Percentiles rank a stretch among this genome's conserved stretches.
phyloP scores from a whole-genome alignment of 2,797 vertebrate species.

The Spheniscus humboldti region DNA sequence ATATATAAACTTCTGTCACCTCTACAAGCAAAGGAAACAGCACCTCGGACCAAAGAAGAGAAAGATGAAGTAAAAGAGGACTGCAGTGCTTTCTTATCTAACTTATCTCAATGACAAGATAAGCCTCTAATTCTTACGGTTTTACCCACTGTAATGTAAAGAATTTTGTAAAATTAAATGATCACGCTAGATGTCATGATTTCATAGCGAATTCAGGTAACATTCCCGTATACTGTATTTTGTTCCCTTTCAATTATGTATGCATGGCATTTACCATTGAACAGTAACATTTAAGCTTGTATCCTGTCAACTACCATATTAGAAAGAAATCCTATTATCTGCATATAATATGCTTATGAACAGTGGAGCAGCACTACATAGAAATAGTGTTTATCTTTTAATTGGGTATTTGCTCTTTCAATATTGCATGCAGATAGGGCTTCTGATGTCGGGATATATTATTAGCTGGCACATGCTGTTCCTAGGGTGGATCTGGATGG shows the following conservation, averaged over 20 bases:
- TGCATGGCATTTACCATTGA: slow-evolving; percentile 40
- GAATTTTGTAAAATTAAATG: slow-evolving; percentile 62
- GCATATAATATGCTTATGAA: slow-evolving; percentile 48
- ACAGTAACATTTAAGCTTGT: neutral
- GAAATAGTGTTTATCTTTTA: slow-evolving; percentile 45
- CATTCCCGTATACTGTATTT: slow-evolving; percentile 47
- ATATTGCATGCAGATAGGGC: slow-evolving; percentile 60
- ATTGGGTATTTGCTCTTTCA: slow-evolving; percentile 47
- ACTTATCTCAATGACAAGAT: slow-evolving; percentile 35
- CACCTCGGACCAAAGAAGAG: slow-evolving; percentile 88
- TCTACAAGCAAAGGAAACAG: slow-evolving; percentile 90
- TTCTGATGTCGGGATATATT: neutral
- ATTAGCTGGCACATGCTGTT: neutral
- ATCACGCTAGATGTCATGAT: slow-evolving; percentile 37
- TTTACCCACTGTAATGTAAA: slow-evolving; percentile 67
- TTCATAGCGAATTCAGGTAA: slow-evolving; percentile 49
- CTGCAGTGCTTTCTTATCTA: slow-evolving; percentile 32
- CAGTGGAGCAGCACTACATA: slow-evolving; percentile 44
- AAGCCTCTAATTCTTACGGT: slow-evolving; percentile 60
- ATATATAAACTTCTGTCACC: slow-evolving; percentile 87
- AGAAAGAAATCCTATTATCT: slow-evolving; percentile 48
- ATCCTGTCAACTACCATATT: neutral
- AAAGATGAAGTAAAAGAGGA: slow-evolving; percentile 80
- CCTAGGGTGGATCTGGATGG: neutral
- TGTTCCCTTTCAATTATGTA: neutral